These are phyloP conservation scores for Brachionichthys hirsutus DNA, from an alignment of 2,113 vertebrate species.

Conservation along the genomic window DNA sequence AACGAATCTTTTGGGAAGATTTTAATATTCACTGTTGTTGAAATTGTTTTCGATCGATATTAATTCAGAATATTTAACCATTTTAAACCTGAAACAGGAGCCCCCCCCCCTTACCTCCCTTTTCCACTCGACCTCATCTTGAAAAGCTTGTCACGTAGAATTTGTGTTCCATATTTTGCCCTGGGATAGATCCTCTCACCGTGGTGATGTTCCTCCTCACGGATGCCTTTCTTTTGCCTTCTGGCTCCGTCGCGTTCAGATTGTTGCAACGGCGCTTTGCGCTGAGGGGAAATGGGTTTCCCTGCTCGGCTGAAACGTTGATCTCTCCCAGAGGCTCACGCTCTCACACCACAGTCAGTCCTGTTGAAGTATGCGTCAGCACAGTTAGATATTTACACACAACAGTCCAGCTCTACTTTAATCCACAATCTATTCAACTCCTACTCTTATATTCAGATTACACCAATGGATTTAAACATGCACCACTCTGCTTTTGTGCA, in stretches of 20 bases:
- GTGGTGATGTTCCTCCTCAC: slow-evolving; percentile 13
- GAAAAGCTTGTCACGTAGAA: too few relatives aligned
- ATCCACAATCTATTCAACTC: neutral
- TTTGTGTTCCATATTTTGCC: too few relatives aligned
- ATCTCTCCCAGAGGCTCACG: slow-evolving; percentile 31
- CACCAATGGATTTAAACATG: neutral
- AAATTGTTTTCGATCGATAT: too few relatives aligned
- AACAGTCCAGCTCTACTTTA: neutral
- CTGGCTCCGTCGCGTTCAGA: slow-evolving; percentile 4
- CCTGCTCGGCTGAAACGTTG: slow-evolving; percentile 18
- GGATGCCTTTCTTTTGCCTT: too few relatives aligned
- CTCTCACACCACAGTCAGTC: slow-evolving; percentile 3
- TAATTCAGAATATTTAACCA: too few relatives aligned
- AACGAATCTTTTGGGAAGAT: too few relatives aligned
- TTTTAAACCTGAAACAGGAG: too few relatives aligned
- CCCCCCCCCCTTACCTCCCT: too few relatives aligned
- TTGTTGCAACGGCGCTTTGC: slow-evolving; percentile 14
- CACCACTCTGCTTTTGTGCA: too few relatives aligned
- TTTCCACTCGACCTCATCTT: too few relatives aligned
- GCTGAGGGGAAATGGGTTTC: neutral
- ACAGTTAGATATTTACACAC: neutral
- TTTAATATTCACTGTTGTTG: too few relatives aligned
- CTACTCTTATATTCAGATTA: neutral
- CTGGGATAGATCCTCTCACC: too few relatives aligned
- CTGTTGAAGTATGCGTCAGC: slow-evolving; percentile 8